Conservation (phyloP, 2,113 vertebrate genomes). For the Thalassarche chlororhynchos region DNA sequence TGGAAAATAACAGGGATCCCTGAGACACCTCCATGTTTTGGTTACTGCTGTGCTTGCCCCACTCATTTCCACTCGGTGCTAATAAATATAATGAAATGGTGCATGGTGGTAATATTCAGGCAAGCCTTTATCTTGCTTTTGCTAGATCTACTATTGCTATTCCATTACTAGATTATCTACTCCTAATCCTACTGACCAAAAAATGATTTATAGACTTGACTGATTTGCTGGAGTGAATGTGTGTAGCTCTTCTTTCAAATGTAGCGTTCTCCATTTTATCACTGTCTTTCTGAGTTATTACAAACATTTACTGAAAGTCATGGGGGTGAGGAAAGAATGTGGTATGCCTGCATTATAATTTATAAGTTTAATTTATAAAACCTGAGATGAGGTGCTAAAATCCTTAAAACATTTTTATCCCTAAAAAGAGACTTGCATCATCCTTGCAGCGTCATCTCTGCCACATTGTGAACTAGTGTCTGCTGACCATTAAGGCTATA, state of each 20-base stretch:
- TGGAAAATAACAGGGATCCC: background rate
- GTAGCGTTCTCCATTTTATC: background rate
- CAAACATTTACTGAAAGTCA: constrained; percentile 13
- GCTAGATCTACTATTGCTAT: background rate
- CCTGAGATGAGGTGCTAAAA: background rate
- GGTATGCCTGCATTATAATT: background rate
- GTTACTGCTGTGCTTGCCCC: background rate
- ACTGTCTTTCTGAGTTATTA: constrained; percentile 10
- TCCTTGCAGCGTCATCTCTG: background rate
- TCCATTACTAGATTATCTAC: background rate
- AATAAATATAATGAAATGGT: background rate
- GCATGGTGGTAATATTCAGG: background rate
- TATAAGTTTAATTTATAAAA: background rate
- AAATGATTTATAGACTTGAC: background rate
- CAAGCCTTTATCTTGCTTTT: background rate
- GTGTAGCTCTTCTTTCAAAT: background rate
- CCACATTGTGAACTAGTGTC: background rate
- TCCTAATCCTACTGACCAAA: background rate
- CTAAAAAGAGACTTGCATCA: background rate
- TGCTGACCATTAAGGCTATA: background rate
- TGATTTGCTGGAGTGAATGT: background rate
- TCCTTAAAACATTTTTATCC: background rate
- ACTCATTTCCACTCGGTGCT: background rate
- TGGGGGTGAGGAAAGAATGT: background rate
- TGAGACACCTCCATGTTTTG: background rate